Evolutionary conservation across 2,888 invertebrate genomes (phyloP), one percentile per base, ranked within the genome.

Genomic region (Cephus nigrinus): DNA sequence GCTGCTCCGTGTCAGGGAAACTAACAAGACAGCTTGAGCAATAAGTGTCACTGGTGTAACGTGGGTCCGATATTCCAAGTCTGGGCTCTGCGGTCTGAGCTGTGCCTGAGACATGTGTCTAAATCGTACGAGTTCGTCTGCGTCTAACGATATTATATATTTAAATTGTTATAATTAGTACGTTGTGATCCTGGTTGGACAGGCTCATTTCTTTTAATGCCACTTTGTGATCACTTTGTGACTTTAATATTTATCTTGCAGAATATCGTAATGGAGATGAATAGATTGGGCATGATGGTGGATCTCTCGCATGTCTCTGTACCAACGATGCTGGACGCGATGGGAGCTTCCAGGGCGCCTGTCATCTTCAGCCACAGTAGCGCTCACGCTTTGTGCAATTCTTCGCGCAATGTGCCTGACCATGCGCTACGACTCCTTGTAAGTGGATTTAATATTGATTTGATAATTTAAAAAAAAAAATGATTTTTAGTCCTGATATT

Each of bases 311-410:
- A 94, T 88, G 94, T 94, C 55, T 93, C 93, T 33, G 92, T 92
- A 34, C 92, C 92, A 74, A 93, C 94, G 31, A 94, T 94, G 94
- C 88, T 92, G 77, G 93, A 93, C 84, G 93, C 93, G 31, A 90
- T 94, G 84, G 86, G 87, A 33, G 90, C 92, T 31, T 92, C 93
- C 74, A 89, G 91, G 81, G 93, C 94, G 9, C 94, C 94, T 9
- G 93, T 94, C 84, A 94, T 94, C 85, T 94, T 93, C 91, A 93
- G 93, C 80, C 94, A 94, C 87, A 93, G 94, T 68, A 93, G 93
- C 68, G 93, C 93, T n/a, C 93, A 92, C 84, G 91, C 92, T 34
- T 88, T 93, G 40, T 94, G 94, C 89, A 93, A 93, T 85, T 93
- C 93, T 84, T 92, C 92, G 83, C 89, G 94, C 84, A 94, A 94